Conservation (phyloP, 2,888 invertebrate species). For the Cephus spinipes region DNA sequence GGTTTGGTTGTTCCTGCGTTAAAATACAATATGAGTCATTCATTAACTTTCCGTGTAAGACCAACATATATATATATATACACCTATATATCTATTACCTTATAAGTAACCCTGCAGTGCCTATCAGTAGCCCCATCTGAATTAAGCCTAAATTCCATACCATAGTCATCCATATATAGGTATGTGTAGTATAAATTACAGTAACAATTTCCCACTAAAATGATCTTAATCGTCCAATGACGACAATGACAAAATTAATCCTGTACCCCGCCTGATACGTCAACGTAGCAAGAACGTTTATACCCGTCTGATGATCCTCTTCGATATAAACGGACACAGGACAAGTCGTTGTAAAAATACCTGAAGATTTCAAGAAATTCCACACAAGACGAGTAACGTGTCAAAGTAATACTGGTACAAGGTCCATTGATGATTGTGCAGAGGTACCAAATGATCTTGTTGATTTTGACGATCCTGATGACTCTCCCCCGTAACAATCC, state of each 20-base stretch:
- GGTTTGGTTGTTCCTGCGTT: not conserved
- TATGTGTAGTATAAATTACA: not conserved
- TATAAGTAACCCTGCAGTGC: not conserved
- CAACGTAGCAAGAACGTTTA: not conserved
- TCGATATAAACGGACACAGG: not conserved
- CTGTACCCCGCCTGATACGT: not conserved
- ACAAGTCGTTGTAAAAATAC: not conserved
- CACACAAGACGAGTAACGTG: not conserved
- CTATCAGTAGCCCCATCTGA: not conserved
- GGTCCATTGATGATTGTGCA: not conserved
- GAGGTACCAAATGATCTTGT: not conserved
- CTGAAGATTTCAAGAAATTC: not conserved
- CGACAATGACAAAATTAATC: not conserved
- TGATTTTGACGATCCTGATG: not conserved
- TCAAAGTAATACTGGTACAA: not conserved
- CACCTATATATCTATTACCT: not conserved
- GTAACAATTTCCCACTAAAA: not conserved
- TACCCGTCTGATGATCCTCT: not conserved
- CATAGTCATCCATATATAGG: not conserved
- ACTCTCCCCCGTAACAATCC: not conserved
- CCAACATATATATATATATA: too few relatives aligned
- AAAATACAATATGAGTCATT: not conserved
- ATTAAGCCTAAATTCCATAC: not conserved
- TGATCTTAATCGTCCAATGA: not conserved
- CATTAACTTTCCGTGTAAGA: not conserved